Evolutionary conservation across 2,113 vertebrate genomes (phyloP).

Genomic region (Phrynosoma platyrhinos): DNA sequence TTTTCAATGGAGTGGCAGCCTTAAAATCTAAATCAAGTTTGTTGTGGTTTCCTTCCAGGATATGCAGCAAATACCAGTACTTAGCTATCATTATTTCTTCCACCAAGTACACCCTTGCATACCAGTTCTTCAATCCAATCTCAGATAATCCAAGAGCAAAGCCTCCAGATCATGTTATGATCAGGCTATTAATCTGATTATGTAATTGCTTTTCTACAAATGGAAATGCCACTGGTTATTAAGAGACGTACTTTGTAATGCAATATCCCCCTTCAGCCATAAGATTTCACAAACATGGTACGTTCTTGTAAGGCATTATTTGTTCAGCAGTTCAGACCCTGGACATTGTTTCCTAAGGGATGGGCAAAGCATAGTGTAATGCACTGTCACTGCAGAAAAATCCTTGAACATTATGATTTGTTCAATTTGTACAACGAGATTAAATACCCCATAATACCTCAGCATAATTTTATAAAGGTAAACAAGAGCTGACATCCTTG

Average conservation of each 20-base stretch:
- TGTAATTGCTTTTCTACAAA: slow-evolving; percentile 13
- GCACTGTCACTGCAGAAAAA: too few species aligned
- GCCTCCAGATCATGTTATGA: slow-evolving; percentile 1
- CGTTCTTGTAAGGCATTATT: slow-evolving; percentile 10
- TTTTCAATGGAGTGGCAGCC: background rate
- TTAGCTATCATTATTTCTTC: background rate
- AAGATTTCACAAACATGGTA: background rate
- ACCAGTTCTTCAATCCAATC: slow-evolving; percentile 12
- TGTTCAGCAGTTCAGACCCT: background rate
- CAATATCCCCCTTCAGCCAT: background rate
- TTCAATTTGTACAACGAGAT: background rate
- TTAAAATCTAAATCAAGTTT: background rate
- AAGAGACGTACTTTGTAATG: slow-evolving; percentile 12
- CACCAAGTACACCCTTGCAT: background rate
- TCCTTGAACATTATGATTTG: background rate
- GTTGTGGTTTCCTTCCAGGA: background rate
- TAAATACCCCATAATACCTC: background rate
- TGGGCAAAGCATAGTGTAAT: background rate
- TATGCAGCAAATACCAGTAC: background rate
- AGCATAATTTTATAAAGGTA: background rate
- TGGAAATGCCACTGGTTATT: slow-evolving; percentile 18
- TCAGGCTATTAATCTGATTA: slow-evolving; percentile 27
- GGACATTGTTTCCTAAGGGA: background rate
- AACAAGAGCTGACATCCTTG: background rate
- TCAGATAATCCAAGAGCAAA: slow-evolving; percentile 23